A percentile compares a stretch with the other conserved stretches of the same genome.
Conservation (phyloP, 2,888 invertebrate genomes). For the Microctonus hyperodae region DNA sequence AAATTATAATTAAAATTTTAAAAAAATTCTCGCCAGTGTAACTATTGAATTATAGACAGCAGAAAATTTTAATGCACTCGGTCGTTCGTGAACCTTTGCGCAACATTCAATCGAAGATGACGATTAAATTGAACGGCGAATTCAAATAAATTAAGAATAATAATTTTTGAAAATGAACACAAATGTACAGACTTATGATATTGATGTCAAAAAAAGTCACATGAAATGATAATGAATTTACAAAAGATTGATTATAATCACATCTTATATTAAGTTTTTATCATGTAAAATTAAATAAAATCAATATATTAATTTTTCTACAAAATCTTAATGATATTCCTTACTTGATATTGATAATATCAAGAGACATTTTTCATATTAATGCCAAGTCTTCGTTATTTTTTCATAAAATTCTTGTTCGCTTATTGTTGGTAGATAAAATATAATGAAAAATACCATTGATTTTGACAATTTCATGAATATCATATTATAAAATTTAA, state of each 20-base stretch:
- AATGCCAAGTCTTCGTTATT: background rate
- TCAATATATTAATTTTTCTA: constrained; percentile 57
- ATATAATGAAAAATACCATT: background rate
- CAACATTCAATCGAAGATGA: background rate
- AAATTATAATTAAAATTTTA: constrained; percentile 45
- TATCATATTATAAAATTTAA: background rate
- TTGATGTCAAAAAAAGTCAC: constrained; percentile 32
- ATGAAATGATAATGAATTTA: constrained; percentile 24
- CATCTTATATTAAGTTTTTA: constrained; percentile 53
- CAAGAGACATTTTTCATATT: background rate
- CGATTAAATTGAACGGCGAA: background rate
- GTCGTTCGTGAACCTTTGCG: background rate
- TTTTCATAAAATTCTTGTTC: background rate
- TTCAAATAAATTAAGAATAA: background rate
- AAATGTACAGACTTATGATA: background rate
- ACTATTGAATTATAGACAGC: too few species aligned
- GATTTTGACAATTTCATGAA: background rate
- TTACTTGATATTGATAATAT: background rate
- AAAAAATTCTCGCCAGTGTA: background rate
- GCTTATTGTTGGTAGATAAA: background rate
- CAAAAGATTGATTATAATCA: constrained; percentile 29
- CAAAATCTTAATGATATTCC: constrained; percentile 25
- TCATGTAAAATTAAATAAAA: constrained; percentile 55
- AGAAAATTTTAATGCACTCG: too few species aligned
- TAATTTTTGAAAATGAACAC: background rate